Conservation (phyloP, 2,797 vertebrate genomes). For the Enoplosus armatus region DNA sequence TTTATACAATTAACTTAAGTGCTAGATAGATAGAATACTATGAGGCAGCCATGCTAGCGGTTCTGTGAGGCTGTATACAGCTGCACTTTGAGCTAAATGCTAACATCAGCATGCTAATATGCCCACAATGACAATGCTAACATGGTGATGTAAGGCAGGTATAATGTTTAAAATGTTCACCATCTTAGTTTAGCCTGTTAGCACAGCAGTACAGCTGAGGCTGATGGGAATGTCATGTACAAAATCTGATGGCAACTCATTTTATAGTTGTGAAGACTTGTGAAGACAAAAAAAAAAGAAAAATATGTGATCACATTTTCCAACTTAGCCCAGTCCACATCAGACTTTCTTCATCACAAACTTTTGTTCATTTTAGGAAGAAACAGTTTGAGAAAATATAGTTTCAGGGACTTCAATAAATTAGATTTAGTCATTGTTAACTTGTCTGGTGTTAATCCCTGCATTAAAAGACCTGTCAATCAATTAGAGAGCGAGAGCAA, state of each 20-base stretch:
- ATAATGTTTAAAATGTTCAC: not conserved
- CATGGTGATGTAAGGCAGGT: not conserved
- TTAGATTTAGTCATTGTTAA: no score
- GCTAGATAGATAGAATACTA: no score
- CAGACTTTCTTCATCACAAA: no score
- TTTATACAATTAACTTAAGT: not conserved
- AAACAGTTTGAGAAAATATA: no score
- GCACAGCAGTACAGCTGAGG: not conserved
- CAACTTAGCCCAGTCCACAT: no score
- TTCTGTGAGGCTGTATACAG: not conserved
- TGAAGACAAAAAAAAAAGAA: no score
- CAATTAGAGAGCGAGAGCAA: no score
- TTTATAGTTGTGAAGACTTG: not conserved
- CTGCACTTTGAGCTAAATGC: not conserved
- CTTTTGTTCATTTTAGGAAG: no score
- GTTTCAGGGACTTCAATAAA: no score
- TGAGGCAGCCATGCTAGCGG: not conserved
- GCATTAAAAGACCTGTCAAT: no score
- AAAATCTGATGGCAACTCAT: not conserved
- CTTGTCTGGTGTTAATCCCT: no score
- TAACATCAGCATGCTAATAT: not conserved
- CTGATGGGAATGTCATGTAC: not conserved
- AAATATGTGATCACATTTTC: no score
- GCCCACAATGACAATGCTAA: not conserved
- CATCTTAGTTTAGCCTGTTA: not conserved